Base-by-base conservation (phyloP, 2,797 vertebrate genomes). In the Oryzias sinensis region DNA sequence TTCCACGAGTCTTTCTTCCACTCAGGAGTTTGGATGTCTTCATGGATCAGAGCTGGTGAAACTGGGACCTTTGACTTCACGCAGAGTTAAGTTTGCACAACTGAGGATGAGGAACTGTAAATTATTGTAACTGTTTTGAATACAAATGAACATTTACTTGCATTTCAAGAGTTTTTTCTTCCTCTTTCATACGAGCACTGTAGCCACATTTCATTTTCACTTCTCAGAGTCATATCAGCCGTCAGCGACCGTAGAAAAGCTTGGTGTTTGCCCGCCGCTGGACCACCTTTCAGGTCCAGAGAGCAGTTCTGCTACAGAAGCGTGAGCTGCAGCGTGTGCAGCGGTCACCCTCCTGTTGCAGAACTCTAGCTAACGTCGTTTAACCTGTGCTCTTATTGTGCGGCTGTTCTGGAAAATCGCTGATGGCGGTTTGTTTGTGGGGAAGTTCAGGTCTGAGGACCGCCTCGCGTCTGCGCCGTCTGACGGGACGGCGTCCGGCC, bases 1-100 rank as follows among this genome's bases (percentile, higher is more conserved):
- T 84, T 86, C 83, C 82, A 82, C 40, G 57, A 74, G 72, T 66
- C 65, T 75, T 73, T 72, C 83, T 82, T 88, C 72, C 77, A 72
- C 68, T 68, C 56, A 40, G 41, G 79, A 67, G 62, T 59, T 74
- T 43, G 44, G 37, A 69, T 68, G 55, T 73, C 74, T 79, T 66
- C 62, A 53, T 60, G 24, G 53, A 64, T 78, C 73, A 49, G 18
- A 49, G 70, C 59, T 47, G 63, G 48, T 53, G 20, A 56, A 62
- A 70, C 46, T 47, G 43, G 67, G 68, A 51, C 70, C 59, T 72
- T 81, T 42, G 48, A 68, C 61, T 49, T 74, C 66, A 69, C 66
- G 7, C 18, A 44, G 17, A 37, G 33, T 37, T 37, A n/a, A 68
- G 13, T 74, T 79, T 80, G 77, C 76, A 85, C 77, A 84, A 69